These are phyloP conservation scores for Intellagama lesueurii DNA, from an alignment of 2,797 vertebrate species.

Conservation along the genomic window DNA sequence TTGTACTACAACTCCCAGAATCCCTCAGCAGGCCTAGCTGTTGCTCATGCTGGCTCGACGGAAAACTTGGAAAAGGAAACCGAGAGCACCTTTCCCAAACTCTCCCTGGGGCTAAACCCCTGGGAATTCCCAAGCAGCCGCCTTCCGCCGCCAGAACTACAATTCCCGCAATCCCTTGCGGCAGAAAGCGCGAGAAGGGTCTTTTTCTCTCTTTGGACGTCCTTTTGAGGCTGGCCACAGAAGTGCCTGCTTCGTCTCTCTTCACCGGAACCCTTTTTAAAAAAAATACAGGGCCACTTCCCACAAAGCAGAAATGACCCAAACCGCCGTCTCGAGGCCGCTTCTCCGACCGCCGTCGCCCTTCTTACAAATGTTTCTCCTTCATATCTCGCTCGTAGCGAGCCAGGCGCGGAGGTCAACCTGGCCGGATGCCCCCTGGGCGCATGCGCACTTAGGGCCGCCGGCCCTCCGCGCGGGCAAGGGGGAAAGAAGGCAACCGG, in stretches of 20 bases:
- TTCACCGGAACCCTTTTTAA: not conserved
- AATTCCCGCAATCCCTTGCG: conserved; percentile 11
- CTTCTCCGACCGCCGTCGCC: no score
- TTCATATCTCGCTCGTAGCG: no score
- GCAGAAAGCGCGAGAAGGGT: not conserved
- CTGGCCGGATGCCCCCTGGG: not conserved
- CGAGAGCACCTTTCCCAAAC: no score
- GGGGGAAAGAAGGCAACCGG: not conserved
- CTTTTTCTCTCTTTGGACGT: no score
- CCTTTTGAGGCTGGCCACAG: fast-evolving
- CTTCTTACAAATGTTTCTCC: no score
- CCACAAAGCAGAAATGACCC: not conserved
- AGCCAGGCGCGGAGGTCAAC: not conserved
- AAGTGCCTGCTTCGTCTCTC: fast-evolving
- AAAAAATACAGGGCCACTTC: no score
- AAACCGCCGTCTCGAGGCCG: no score
- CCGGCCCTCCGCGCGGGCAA: no score
- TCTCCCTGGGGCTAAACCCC: no score
- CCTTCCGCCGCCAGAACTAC: not conserved
- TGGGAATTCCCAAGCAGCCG: no score
- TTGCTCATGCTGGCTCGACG: not conserved
- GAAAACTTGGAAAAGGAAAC: no score
- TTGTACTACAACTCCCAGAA: not conserved
- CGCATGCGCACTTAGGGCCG: not conserved
- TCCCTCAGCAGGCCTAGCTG: not conserved